Evolutionary conservation across 2,888 invertebrate genomes (phyloP).

Genomic region (Deladenus siricidicola): DNA sequence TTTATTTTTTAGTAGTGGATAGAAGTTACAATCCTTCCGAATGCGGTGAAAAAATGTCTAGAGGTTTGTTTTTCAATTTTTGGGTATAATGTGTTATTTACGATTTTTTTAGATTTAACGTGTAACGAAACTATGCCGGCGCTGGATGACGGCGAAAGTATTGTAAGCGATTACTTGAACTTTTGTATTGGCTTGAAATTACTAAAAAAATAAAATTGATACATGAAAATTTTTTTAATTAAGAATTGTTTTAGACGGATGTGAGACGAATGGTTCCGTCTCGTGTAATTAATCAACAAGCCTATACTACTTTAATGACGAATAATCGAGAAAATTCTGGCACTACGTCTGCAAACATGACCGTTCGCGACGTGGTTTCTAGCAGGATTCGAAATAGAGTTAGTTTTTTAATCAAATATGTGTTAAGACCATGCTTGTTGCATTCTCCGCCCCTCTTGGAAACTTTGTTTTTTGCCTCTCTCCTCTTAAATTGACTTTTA

Average conservation of each 20-base stretch:
- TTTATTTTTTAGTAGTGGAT: neutral
- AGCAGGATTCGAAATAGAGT: slow-evolving; percentile 9
- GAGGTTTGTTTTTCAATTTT: slow-evolving; percentile 4
- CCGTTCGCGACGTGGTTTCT: slow-evolving; percentile 19
- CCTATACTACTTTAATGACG: neutral
- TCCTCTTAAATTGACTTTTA: too few relatives aligned
- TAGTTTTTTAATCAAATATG: neutral
- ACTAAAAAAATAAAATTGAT: neutral
- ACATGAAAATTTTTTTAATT: too few relatives aligned
- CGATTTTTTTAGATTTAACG: slow-evolving; percentile 18
- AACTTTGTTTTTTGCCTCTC: too few relatives aligned
- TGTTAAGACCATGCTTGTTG: too few relatives aligned
- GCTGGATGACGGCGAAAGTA: slow-evolving; percentile 18
- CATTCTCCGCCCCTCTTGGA: too few relatives aligned
- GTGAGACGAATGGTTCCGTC: slow-evolving; percentile 5
- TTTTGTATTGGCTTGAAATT: neutral
- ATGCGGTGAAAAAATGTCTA: slow-evolving; percentile 5
- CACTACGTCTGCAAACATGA: slow-evolving; percentile 1
- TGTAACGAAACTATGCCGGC: slow-evolving; percentile 21
- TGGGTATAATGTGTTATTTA: too few relatives aligned
- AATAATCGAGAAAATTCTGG: neutral
- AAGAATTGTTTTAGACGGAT: slow-evolving; percentile 1
- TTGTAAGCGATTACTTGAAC: neutral
- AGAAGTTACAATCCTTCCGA: neutral
- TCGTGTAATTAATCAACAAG: neutral